Percentiles rank a stretch among this genome's conserved stretches.
Conservation (phyloP, 2,888 invertebrate genomes). For the Parthenolecanium corni region DNA sequence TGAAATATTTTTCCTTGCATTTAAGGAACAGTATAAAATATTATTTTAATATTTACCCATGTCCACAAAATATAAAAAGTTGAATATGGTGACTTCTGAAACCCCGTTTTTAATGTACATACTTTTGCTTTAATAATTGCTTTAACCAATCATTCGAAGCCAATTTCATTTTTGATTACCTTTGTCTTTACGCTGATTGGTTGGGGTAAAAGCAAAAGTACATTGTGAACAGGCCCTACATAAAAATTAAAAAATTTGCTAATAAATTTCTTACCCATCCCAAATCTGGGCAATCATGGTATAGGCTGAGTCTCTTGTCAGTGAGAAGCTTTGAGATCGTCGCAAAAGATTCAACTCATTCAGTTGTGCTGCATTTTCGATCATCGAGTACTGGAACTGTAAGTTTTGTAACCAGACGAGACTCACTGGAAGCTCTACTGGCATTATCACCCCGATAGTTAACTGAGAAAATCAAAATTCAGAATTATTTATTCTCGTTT, state of each 20-base stretch:
- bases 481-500: neutral
- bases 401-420: conserved; percentile 32
- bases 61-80: too few relatives aligned
- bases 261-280: conserved; percentile 19
- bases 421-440: conserved; percentile 32
- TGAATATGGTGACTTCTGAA: too few relatives aligned
- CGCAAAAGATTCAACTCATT: conserved; percentile 20
- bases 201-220: too few relatives aligned
- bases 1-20: too few relatives aligned
- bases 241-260: too few relatives aligned
- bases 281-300: conserved; percentile 10
- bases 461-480: conserved; percentile 24
- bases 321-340: conserved; percentile 3
- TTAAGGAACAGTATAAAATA: too few relatives aligned
- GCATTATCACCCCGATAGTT: conserved; percentile 32
- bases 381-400: conserved; percentile 32
- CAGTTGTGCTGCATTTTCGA: conserved; percentile 31
- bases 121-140: too few relatives aligned
- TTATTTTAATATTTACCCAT: too few relatives aligned
- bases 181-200: too few relatives aligned
- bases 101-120: too few relatives aligned
- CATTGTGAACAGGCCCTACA: neutral
- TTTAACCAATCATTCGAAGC: neutral
- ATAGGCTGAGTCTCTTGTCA: conserved; percentile 22
- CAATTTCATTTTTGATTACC: neutral